Percentiles rank a stretch among this genome's conserved stretches.
These are phyloP conservation scores for Tridacna gigas DNA, from an alignment of 2,888 invertebrate species.

Conservation along the genomic window DNA sequence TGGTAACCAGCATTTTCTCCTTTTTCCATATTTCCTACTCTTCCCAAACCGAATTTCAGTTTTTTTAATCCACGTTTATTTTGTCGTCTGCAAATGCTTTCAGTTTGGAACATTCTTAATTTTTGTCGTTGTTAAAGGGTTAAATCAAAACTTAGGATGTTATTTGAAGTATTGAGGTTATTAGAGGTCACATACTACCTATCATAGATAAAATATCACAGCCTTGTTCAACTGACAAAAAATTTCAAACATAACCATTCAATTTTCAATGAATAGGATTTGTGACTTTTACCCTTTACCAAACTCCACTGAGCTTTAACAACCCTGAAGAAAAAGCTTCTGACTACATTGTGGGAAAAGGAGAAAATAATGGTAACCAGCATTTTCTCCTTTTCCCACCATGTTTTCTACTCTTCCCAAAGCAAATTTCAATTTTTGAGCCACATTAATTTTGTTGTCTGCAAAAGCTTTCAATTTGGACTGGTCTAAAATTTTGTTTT, in stretches of 20 bases:
- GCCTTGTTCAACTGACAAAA: neutral
- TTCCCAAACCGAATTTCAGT: neutral
- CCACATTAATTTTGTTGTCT: no score
- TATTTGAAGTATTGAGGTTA: neutral
- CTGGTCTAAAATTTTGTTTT: no score
- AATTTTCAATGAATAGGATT: constrained; percentile 2
- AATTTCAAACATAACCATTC: constrained; percentile 8
- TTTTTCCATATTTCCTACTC: neutral
- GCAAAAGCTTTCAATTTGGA: no score
- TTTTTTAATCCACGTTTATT: neutral
- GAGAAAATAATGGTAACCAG: neutral
- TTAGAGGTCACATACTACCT: constrained; percentile 8
- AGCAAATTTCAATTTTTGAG: neutral
- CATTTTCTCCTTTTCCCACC: neutral
- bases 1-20: neutral
- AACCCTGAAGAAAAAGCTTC: no score
- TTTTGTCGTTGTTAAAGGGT: no score
- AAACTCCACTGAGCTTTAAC: no score
- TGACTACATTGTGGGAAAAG: no score
- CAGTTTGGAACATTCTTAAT: no score
- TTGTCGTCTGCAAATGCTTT: neutral
- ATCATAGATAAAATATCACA: neutral
- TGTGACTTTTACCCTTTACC: neutral
- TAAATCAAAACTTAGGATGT: neutral
- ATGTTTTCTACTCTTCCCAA: neutral